Evolutionary conservation across 2,113 vertebrate genomes (phyloP).

Genomic region (Tautogolabrus adspersus): DNA sequence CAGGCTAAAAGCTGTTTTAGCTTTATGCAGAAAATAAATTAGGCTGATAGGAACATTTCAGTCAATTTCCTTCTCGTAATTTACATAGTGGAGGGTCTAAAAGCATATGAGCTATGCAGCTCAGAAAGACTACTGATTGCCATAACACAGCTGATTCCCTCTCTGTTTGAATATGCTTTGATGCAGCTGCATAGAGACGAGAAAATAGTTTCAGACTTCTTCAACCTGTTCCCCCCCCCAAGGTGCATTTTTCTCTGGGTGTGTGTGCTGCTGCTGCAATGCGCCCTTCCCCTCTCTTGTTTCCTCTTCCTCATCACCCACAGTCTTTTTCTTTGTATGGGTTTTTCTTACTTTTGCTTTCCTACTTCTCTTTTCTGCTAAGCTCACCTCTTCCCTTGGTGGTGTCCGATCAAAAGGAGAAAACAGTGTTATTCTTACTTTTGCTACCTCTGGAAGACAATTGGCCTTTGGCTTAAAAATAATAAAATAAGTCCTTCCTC

Average conservation of each 20-base stretch:
- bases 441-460: conserved; percentile 12
- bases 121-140: conserved; percentile 30
- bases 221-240: conserved; percentile 29
- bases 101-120: conserved; percentile 30
- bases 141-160: conserved; percentile 19
- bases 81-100: conserved; percentile 62
- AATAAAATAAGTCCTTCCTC: conserved; percentile 16
- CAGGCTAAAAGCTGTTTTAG: conserved; percentile 35
- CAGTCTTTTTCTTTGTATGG: conserved; percentile 40
- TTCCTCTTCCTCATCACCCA: conserved; percentile 60
- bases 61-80: conserved; percentile 56
- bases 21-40: conserved; percentile 65
- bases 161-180: conserved; percentile 19
- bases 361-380: conserved; percentile 47
- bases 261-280: conserved; percentile 49
- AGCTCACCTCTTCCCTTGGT: conserved; percentile 41
- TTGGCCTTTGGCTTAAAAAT: conserved; percentile 34
- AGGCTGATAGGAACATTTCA: conserved; percentile 58
- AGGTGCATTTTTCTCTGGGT: conserved; percentile 37
- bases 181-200: conserved; percentile 2
- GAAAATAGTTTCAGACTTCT: conserved; percentile 14
- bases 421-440: conserved; percentile 1
- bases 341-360: conserved; percentile 56
- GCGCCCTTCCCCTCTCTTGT: conserved; percentile 42
- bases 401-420: conserved; percentile 43